These are phyloP conservation scores for Drosophila serrata DNA, from an alignment of 1,140 invertebrate genomes.

Conservation along the genomic window DNA sequence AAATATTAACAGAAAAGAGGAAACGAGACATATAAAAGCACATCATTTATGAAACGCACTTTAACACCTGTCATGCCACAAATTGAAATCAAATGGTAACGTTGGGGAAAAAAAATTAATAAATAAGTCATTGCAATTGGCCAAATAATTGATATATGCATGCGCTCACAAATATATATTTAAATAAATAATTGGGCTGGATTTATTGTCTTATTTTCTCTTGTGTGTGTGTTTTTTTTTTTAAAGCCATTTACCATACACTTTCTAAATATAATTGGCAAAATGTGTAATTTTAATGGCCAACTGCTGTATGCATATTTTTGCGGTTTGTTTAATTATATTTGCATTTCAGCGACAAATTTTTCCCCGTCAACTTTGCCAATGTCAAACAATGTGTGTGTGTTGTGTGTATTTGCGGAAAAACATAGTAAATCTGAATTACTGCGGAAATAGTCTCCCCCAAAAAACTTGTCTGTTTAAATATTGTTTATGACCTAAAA, in stretches of 20 bases:
- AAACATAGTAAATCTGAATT: constrained; percentile 25
- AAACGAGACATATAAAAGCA: neutral
- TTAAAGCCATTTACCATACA: constrained; percentile 19
- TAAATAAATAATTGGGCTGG: constrained; percentile 42
- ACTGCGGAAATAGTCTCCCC: constrained; percentile 14
- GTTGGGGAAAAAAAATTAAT: constrained; percentile 44
- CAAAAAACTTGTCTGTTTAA: constrained; percentile 19
- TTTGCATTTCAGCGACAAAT: constrained; percentile 38
- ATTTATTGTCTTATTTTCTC: constrained; percentile 16
- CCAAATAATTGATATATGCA: constrained; percentile 50
- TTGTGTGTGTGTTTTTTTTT: too few relatives aligned
- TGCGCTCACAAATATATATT: constrained; percentile 31
- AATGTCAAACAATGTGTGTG: constrained; percentile 37
- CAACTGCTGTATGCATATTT: constrained; percentile 37
- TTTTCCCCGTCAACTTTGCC: constrained; percentile 6
- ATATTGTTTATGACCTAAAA: constrained; percentile 26
- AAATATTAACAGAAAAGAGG: too few relatives aligned
- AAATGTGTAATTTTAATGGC: constrained; percentile 52
- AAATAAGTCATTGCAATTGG: constrained; percentile 57
- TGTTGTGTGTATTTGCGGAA: too few relatives aligned
- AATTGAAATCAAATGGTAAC: constrained; percentile 46
- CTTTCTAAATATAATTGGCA: constrained; percentile 68
- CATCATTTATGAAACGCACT: constrained; percentile 14
- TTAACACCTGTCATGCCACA: constrained; percentile 6
- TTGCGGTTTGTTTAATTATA: constrained; percentile 54